Evolutionary conservation across 2,797 vertebrate species (phyloP).

Genomic region (Platalea minor): DNA sequence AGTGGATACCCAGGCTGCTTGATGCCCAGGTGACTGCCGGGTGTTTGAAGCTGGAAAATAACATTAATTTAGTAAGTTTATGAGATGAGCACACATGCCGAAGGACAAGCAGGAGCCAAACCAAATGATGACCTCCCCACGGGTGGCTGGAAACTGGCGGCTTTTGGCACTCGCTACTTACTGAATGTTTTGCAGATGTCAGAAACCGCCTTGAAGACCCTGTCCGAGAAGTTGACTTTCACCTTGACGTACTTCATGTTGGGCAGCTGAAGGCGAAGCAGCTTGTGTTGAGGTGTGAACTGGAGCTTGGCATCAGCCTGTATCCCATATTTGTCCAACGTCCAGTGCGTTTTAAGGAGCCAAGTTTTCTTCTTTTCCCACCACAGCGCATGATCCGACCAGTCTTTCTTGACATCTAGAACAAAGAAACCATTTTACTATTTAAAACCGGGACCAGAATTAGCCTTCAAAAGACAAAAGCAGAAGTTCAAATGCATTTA

Average conservation of each 20-base stretch:
- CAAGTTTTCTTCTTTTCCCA: slow-evolving; percentile 99
- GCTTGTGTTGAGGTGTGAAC: slow-evolving; percentile 98
- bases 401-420: slow-evolving; percentile 97
- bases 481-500: not conserved
- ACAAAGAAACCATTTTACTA: not conserved
- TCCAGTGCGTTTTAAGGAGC: slow-evolving; percentile 99
- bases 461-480: not conserved
- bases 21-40: not conserved
- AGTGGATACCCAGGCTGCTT: not conserved
- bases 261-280: slow-evolving; percentile 95
- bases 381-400: slow-evolving; percentile 98
- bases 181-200: slow-evolving; percentile 99
- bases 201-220: slow-evolving; percentile 97
- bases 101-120: not conserved
- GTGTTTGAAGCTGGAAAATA: not conserved
- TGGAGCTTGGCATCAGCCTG: slow-evolving; percentile 97
- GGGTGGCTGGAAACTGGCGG: accelerated
- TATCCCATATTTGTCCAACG: slow-evolving; percentile 97
- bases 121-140: accelerated
- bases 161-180: slow-evolving; percentile 77
- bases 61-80: not conserved
- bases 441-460: not conserved
- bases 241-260: slow-evolving; percentile 99
- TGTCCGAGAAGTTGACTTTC: slow-evolving; percentile 98
- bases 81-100: accelerated